Conservation (phyloP, 2,113 vertebrate genomes). For the Sapajus apella region DNA sequence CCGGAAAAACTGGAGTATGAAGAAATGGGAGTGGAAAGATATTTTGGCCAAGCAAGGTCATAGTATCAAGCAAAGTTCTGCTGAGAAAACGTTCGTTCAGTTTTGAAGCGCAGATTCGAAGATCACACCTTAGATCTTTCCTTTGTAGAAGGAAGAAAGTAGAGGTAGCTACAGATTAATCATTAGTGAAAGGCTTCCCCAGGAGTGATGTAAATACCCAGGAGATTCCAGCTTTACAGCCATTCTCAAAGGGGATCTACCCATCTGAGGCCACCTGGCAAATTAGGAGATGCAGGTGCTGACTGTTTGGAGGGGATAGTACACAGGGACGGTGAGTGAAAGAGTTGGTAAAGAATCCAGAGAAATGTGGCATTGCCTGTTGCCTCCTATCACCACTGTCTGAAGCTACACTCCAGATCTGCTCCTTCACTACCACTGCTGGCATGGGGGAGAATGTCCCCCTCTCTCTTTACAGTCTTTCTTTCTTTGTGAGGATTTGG, state of each 20-base stretch:
- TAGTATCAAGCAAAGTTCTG: neutral
- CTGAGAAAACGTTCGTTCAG: neutral
- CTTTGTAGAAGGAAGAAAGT: neutral
- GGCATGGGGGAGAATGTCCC: rapidly evolving
- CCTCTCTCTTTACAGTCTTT: neutral
- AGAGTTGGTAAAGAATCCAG: neutral
- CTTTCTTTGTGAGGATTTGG: neutral
- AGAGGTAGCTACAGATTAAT: neutral
- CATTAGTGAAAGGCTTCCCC: neutral
- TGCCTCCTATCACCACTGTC: neutral
- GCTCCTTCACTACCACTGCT: rapidly evolving
- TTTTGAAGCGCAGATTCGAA: neutral
- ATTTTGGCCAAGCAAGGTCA: neutral
- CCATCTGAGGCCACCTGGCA: neutral
- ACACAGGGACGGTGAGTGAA: neutral
- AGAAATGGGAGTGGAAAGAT: neutral
- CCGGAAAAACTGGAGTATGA: neutral
- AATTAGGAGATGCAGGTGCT: neutral
- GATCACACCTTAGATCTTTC: neutral
- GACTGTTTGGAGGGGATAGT: neutral
- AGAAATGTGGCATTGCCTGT: neutral
- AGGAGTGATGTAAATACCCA: neutral
- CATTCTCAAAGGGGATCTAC: neutral
- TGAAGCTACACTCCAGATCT: no score
- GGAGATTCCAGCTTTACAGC: neutral